These are phyloP conservation scores for Pempheris klunzingeri DNA, from an alignment of 2,797 vertebrate genomes.

Conservation along the genomic window DNA sequence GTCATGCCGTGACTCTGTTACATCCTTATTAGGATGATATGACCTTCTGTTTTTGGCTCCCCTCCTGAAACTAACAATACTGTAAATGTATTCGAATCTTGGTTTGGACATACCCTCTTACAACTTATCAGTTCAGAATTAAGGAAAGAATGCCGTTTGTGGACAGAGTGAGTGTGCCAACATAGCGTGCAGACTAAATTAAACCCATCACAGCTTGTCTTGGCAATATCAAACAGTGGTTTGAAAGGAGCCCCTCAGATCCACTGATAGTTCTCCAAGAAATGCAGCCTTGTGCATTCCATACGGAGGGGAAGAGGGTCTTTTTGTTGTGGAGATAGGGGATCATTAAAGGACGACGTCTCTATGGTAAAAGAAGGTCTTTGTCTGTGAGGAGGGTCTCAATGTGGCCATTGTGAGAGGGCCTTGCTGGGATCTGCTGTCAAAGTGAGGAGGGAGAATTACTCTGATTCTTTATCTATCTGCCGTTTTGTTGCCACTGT, in stretches of 20 bases:
- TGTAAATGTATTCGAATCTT: conserved; percentile 1
- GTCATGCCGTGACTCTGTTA: conserved; percentile 45
- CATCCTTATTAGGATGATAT: conserved; percentile 46
- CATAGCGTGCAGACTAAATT: conserved; percentile 29
- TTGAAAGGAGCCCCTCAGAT: conserved; percentile 61
- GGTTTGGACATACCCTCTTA: not conserved
- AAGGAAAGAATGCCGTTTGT: conserved; percentile 19
- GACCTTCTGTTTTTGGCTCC: conserved; percentile 37
- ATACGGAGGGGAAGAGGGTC: conserved; percentile 71
- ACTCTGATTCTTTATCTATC: conserved; percentile 75
- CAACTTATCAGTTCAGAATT: conserved; percentile 7
- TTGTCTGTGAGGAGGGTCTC: conserved; percentile 78
- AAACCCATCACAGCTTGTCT: conserved; percentile 43
- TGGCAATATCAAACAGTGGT: conserved; percentile 52
- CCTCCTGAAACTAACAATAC: not conserved
- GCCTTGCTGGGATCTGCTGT: conserved; percentile 61
- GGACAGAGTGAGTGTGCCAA: conserved; percentile 15
- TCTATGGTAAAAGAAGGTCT: conserved; percentile 73
- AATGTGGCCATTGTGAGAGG: conserved; percentile 85
- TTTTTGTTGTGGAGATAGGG: conserved; percentile 80
- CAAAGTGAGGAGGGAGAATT: conserved; percentile 73
- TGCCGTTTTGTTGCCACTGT: conserved; percentile 60
- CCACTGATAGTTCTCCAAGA: conserved; percentile 57
- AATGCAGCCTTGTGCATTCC: conserved; percentile 75
- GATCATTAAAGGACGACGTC: conserved; percentile 77